A percentile compares a stretch with the other conserved stretches of the same genome.
phyloP scores from a whole-genome alignment of 1,140 invertebrate species.

The Papilio aristodemus region DNA sequence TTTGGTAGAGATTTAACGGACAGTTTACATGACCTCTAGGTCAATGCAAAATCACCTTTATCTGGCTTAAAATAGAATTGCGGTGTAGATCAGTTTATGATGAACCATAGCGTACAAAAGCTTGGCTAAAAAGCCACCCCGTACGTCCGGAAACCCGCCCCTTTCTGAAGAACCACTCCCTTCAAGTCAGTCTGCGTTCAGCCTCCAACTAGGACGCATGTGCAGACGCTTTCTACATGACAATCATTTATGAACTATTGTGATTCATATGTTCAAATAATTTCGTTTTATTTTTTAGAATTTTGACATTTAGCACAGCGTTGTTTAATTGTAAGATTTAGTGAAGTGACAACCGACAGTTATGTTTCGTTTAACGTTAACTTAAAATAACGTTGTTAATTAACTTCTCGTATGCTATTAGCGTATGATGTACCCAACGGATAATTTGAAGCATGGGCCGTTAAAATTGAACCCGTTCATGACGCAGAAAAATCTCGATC shows the following conservation, averaged over 20 bases:
- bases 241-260: conserved; percentile 7
- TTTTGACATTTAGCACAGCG: background rate
- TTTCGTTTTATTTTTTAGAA: background rate
- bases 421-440: conserved; percentile 70
- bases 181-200: conserved; percentile 54
- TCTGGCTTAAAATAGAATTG: conserved; percentile 34
- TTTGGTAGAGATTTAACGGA: conserved; percentile 48
- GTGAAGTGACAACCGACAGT: conserved; percentile 12
- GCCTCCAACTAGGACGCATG: conserved; percentile 44
- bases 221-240: conserved; percentile 23
- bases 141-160: conserved; percentile 51
- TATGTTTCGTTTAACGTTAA: conserved; percentile 22
- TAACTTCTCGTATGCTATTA: conserved; percentile 32
- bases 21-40: conserved; percentile 40
- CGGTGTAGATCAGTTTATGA: conserved; percentile 45
- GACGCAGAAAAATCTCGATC: conserved; percentile 54
- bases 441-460: conserved; percentile 66
- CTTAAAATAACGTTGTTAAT: conserved; percentile 7
- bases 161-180: conserved; percentile 68
- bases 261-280: background rate
- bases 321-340: conserved; percentile 12
- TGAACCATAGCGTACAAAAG: conserved; percentile 60
- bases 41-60: conserved; percentile 37
- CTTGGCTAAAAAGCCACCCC: conserved; percentile 66
- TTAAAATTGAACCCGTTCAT: conserved; percentile 64